A percentile compares a stretch with the other conserved stretches of the same genome.
Evolutionary conservation across 2,888 invertebrate genomes (phyloP).

Genomic region (Imbricaverruca yamaguchii): DNA sequence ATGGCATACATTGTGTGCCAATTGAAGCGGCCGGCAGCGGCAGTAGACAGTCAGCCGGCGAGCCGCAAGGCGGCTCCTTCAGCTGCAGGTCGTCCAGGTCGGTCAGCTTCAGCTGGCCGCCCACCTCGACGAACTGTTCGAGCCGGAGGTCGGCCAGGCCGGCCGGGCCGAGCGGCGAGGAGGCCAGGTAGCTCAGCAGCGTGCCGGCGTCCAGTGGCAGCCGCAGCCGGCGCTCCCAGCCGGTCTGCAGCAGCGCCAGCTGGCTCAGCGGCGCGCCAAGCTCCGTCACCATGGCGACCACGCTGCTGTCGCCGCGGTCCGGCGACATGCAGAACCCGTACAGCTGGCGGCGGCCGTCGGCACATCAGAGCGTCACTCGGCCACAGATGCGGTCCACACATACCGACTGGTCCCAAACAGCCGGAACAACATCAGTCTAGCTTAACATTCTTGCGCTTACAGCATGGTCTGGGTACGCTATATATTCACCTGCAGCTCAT

Average conservation of each 20-base stretch:
- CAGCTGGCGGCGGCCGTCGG: too few relatives aligned
- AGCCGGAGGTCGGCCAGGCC: conserved; percentile 24
- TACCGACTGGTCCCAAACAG: too few relatives aligned
- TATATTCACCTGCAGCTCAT: too few relatives aligned
- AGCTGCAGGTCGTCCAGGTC: conserved; percentile 24
- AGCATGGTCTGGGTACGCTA: too few relatives aligned
- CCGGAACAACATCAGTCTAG: too few relatives aligned
- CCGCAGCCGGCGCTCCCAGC: conserved; percentile 23
- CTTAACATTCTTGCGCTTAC: too few relatives aligned
- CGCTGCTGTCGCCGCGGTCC: conserved; percentile 15
- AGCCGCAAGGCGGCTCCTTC: conserved; percentile 22
- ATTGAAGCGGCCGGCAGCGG: conserved; percentile 8
- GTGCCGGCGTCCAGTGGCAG: conserved; percentile 21
- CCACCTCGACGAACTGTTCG: conserved; percentile 23
- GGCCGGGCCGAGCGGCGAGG: conserved; percentile 19
- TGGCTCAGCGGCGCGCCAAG: conserved; percentile 26
- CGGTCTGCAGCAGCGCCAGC: conserved; percentile 25
- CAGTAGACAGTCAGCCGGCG: conserved; percentile 12
- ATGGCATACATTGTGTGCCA: too few relatives aligned
- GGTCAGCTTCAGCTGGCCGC: conserved; percentile 23
- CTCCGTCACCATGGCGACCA: too few relatives aligned
- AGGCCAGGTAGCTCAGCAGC: conserved; percentile 21
- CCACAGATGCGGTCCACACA: too few relatives aligned
- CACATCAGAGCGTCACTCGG: too few relatives aligned
- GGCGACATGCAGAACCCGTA: conserved; percentile 5